A percentile compares a stretch with the other conserved stretches of the same genome.
Evolutionary conservation across 2,888 invertebrate genomes (phyloP).

Genomic region (Fragum fragum): DNA sequence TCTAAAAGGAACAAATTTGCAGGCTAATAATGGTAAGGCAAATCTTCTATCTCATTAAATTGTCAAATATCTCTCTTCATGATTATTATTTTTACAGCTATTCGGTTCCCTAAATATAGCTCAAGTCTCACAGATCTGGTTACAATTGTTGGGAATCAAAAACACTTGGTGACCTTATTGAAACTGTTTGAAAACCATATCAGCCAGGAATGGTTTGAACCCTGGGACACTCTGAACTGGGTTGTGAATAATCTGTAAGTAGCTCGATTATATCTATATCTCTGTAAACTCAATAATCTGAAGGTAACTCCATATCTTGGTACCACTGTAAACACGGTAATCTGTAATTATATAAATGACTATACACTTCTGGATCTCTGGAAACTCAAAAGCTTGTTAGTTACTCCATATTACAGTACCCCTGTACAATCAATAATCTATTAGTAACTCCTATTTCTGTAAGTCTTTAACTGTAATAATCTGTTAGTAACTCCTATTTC

Average conservation of each 20-base stretch:
- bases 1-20: too few species aligned
- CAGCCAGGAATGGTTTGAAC: constrained; percentile 88
- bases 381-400: too few species aligned
- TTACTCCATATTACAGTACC: too few species aligned
- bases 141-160: constrained; percentile 90
- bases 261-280: constrained; percentile 86
- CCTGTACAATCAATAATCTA: too few species aligned
- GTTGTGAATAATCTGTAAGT: constrained; percentile 86
- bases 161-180: constrained; percentile 89
- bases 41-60: too few species aligned
- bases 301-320: constrained; percentile 89
- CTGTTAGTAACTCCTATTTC: too few species aligned
- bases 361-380: too few species aligned
- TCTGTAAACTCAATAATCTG: constrained; percentile 88
- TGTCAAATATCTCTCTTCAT: too few species aligned
- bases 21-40: too few species aligned
- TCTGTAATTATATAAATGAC: too few species aligned
- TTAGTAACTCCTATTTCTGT: too few species aligned
- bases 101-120: constrained; percentile 72
- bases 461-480: too few species aligned
- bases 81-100: constrained; percentile 69
- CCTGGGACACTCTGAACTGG: constrained; percentile 92
- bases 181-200: constrained; percentile 90
- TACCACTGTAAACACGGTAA: constrained; percentile 71
- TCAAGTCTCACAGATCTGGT: constrained; percentile 88